Evolutionary conservation across 2,113 vertebrate species (phyloP), one percentile per base, ranked within the genome.

Genomic region (Lucifuga dentata): DNA sequence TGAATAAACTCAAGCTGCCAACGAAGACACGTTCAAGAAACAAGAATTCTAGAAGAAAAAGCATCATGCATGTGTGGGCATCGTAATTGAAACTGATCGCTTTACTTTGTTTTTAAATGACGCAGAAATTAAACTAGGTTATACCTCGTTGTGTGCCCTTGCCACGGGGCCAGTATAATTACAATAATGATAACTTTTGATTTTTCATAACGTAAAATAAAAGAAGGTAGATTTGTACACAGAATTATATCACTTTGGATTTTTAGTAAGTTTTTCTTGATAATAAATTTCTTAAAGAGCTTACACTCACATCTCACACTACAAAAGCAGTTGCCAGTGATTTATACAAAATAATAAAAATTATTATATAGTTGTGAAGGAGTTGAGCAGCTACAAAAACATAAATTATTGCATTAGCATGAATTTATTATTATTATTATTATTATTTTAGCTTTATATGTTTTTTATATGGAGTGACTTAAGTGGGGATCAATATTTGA

Each of bases 401-500:
- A 35, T 8, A 53, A 74, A 76, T 80, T 11, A 59, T 51, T 21
- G 17, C 60, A 51, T 67, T 12, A 62, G 48, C 21, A 3, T 21
- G 43, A 29, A 29, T 29, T 29, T 5, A 29, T 5, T 29, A 5
- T n/a, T n/a, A n/a, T n/a, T n/a, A n/a, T n/a, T n/a, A n/a, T n/a
- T n/a, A n/a, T n/a, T n/a, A 67, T 76, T 65, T 53, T 13, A 72
- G 23, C 56, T 58, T 64, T 20, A 78, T 41, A 35, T 60, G 29
- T 68, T 86, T 81, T n/a, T 77, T 80, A 79, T 76, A 55, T 52
- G 13, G 41, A 48, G 16, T 86, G 83, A 89, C 89, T 88, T 86
- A 89, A 84, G 79, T 41, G 32, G 21, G 23, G 78, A 87, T 89
- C 86, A 81, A 88, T 86, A 89, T 83, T 88, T 89, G 88, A 91